Percentiles rank a stretch among this genome's conserved stretches.
Conservation (phyloP, 2,113 vertebrate genomes). For the Hippocampus guttulatus region DNA sequence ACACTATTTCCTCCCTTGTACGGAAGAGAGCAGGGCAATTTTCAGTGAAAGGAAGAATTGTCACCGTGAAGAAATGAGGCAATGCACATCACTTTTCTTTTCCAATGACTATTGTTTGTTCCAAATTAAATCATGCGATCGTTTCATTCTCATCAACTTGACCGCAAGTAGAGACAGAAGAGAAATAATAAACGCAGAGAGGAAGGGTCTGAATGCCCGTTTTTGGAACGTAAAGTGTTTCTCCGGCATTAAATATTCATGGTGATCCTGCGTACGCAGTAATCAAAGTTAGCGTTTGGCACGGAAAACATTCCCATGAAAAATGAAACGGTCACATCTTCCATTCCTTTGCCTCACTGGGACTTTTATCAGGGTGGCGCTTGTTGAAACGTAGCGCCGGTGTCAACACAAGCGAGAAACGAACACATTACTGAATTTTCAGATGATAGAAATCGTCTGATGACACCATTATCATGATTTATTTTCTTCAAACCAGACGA, state of each 20-base stretch:
- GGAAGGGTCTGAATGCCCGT: not conserved
- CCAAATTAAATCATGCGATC: not conserved
- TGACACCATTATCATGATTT: not conserved
- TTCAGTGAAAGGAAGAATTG: not conserved
- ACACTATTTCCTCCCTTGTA: slow-evolving; percentile 6
- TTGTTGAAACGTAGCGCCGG: not conserved
- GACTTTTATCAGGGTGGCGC: slow-evolving; percentile 4
- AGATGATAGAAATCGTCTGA: not conserved
- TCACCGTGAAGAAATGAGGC: not conserved
- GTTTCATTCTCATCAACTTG: not conserved
- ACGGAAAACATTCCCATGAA: slow-evolving; percentile 1
- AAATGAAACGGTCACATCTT: slow-evolving; percentile 1
- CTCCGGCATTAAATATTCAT: slow-evolving; percentile 6
- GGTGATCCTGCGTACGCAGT: not conserved
- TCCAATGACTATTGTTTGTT: not conserved
- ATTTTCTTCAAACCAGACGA: not conserved
- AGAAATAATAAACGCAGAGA: not conserved
- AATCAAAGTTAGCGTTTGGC: slow-evolving; percentile 11
- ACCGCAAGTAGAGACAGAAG: not conserved
- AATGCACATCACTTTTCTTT: not conserved
- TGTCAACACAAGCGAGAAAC: not conserved
- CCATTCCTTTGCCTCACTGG: slow-evolving; percentile 3
- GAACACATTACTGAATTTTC: not conserved
- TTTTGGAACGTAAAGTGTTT: not conserved
- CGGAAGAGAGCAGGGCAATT: not conserved